Evolutionary conservation across 2,888 invertebrate genomes (phyloP), one percentile per base, ranked within the genome.

Genomic region (Hoplodrina blanda): DNA sequence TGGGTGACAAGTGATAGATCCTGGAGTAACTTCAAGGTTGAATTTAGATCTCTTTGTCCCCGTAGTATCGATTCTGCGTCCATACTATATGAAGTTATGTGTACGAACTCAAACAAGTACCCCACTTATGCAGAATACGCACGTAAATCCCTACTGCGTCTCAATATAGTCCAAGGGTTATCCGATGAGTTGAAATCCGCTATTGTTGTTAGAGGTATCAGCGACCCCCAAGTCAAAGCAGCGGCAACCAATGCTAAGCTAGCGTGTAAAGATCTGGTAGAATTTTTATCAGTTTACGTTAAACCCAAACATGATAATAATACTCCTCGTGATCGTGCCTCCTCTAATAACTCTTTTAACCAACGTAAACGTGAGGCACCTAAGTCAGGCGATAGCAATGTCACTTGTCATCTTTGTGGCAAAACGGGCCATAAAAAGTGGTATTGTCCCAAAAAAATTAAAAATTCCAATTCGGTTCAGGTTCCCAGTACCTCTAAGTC

Each of bases 41-140:
- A 50, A 13, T 61, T 61, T 19, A 49, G 50, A 11, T 56, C 19
- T 4, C 13, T 56, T 11, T 56, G 56, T 10, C 37, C 56, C 1
- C 56, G 56, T 37, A 30, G 33, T 11, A 25, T 59, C 1, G 30
- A 61, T 61, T 6, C 33, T 17, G 61, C 61, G 6, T 30, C 61
- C 2, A 30, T 61, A 4, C 19, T 61, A 10, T 52, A 15, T 50
- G 52, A 61, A 1, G 52, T 61, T 13, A 61, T 61, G 49, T 8
- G 15, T 19, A 52, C 5, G 0, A 52, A n/a, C 6, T 61, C 61
- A 1, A 52, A 61, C 7, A 52, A 61, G 33, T 61, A 2, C n/a
- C 5, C 52, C 11, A 61, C 61, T 0, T 64, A 64, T 20, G 64
- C 49, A 1, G 64, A 64, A 49, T 64, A 64, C 19, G 63, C 55